A percentile compares a stretch with the other conserved stretches of the same genome.
Evolutionary conservation across 2,888 invertebrate genomes (phyloP).

Genomic region (Aradus depressus): DNA sequence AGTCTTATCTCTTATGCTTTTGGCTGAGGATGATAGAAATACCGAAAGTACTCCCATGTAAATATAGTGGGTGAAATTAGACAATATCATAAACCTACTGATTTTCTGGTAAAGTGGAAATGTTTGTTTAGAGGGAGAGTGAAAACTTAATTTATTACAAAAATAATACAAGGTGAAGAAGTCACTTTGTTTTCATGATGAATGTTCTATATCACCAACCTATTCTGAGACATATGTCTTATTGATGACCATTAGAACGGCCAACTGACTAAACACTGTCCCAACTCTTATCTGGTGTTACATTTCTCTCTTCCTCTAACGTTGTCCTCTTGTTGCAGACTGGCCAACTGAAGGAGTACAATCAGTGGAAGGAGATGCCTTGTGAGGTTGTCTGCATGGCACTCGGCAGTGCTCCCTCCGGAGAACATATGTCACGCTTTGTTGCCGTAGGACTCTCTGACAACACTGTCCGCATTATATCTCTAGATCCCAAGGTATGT

Average conservation of each 20-base stretch:
- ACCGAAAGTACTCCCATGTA: no score
- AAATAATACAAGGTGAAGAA: background rate
- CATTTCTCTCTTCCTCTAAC: background rate
- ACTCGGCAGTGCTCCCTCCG: constrained; percentile 84
- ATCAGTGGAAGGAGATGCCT: constrained; percentile 91
- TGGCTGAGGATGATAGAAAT: no score
- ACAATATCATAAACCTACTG: no score
- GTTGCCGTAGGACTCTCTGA: constrained; percentile 92
- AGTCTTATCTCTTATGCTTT: no score
- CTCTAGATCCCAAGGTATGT: constrained; percentile 80
- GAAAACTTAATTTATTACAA: background rate
- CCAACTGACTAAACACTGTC: background rate
- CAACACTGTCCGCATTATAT: constrained; percentile 93
- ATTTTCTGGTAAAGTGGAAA: no score
- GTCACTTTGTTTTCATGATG: background rate
- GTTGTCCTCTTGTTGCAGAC: constrained; percentile 51
- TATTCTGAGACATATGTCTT: no score
- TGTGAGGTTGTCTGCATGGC: constrained; percentile 98
- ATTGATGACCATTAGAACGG: no score
- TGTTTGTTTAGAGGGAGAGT: no score
- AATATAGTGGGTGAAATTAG: no score
- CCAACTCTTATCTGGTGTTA: background rate
- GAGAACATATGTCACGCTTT: constrained; percentile 91
- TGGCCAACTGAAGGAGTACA: constrained; percentile 96
- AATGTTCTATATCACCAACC: no score